These are phyloP conservation scores for Aegithalos caudatus DNA, from an alignment of 2,113 vertebrate genomes.

Conservation along the genomic window DNA sequence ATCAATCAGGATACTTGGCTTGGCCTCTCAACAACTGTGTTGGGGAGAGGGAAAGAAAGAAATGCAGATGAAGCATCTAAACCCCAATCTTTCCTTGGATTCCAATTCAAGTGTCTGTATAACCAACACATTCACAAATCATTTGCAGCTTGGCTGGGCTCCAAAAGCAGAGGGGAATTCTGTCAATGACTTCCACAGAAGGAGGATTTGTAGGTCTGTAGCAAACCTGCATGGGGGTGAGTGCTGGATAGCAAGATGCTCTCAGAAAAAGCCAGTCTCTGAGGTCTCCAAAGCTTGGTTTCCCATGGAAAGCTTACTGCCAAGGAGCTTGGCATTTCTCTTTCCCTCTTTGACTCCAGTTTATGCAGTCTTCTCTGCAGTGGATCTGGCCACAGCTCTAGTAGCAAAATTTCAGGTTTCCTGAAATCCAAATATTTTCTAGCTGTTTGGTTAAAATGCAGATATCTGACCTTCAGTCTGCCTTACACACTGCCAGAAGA, in stretches of 20 bases:
- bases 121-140: neutral
- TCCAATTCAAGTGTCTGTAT: neutral
- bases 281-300: neutral
- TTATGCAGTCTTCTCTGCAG: neutral
- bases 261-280: neutral
- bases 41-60: constrained; percentile 33
- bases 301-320: neutral
- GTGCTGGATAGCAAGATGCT: neutral
- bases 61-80: neutral
- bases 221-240: neutral
- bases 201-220: neutral
- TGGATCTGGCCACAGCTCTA: neutral
- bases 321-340: neutral
- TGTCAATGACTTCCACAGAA: neutral
- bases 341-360: neutral
- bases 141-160: neutral
- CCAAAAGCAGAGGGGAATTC: neutral
- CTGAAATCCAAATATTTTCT: neutral
- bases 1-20: neutral
- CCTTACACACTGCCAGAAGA: neutral
- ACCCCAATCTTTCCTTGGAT: neutral
- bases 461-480: neutral
- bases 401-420: neutral
- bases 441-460: neutral
- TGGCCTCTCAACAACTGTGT: constrained; percentile 18